A percentile compares a stretch with the other conserved stretches of the same genome.
These are phyloP conservation scores for Erythrolamprus reginae DNA, from an alignment of 2,113 vertebrate species.

Conservation along the genomic window DNA sequence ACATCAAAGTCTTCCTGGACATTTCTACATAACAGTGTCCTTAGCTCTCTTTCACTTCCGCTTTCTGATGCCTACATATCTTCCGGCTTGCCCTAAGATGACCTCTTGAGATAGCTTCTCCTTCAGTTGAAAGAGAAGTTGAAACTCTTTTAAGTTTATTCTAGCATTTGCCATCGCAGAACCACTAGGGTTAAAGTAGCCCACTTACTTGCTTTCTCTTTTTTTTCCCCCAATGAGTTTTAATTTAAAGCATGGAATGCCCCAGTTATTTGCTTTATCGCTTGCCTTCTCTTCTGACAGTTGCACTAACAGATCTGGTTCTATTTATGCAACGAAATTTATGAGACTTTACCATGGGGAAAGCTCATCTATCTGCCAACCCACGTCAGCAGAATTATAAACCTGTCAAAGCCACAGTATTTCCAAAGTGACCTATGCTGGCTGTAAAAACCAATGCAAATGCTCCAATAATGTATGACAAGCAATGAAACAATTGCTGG, in stretches of 20 bases:
- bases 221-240: slow-evolving; percentile 21
- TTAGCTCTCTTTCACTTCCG: not conserved
- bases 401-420: slow-evolving; percentile 56
- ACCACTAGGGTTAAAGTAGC: not conserved
- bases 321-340: slow-evolving; percentile 61
- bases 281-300: slow-evolving; percentile 47
- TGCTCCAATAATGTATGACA: slow-evolving; percentile 51
- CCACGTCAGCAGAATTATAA: slow-evolving; percentile 64
- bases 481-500: slow-evolving; percentile 46
- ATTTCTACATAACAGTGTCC: not conserved
- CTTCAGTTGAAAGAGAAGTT: not conserved
- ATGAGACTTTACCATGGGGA: slow-evolving; percentile 46
- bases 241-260: slow-evolving; percentile 62
- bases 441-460: slow-evolving; percentile 57
- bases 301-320: slow-evolving; percentile 52
- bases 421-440: slow-evolving; percentile 54
- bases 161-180: not conserved
- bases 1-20: not conserved
- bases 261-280: slow-evolving; percentile 51
- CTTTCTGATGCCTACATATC: not conserved
- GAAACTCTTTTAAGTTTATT: not conserved
- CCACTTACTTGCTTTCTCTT: not conserved
- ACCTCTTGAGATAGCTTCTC: not conserved
- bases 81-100: not conserved
- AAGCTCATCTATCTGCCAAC: slow-evolving; percentile 53